Percentiles rank a stretch among this genome's conserved stretches.
Evolutionary conservation across 2,113 vertebrate species (phyloP).

Genomic region (Eira barbara): DNA sequence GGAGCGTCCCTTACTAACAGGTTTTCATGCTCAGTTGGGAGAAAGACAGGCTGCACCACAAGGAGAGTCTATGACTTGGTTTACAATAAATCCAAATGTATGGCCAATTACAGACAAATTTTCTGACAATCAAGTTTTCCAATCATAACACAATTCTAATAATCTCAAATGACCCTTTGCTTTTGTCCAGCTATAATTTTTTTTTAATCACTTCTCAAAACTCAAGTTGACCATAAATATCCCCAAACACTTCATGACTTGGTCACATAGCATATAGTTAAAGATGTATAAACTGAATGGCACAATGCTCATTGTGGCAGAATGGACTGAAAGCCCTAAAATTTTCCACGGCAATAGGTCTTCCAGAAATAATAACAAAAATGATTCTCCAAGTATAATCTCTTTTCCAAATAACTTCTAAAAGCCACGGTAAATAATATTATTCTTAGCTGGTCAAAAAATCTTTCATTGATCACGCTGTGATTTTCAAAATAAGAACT

Average conservation of each 20-base stretch:
- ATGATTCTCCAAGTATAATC: background rate
- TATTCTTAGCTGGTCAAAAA: constrained; percentile 35
- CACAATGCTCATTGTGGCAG: background rate
- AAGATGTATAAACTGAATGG: background rate
- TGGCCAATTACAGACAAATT: constrained; percentile 1
- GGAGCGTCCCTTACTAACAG: background rate
- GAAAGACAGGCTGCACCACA: background rate
- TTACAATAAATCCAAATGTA: background rate
- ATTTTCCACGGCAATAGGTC: background rate
- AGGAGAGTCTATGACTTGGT: background rate
- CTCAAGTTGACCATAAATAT: background rate
- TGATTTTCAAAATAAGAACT: constrained; percentile 37
- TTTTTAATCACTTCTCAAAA: constrained; percentile 9
- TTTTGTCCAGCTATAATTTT: background rate
- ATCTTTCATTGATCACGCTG: background rate
- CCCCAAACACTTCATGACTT: background rate
- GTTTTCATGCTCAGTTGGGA: background rate
- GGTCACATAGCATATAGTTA: background rate
- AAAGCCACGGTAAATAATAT: background rate
- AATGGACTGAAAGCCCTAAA: background rate
- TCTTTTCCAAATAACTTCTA: constrained; percentile 14
- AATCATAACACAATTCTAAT: background rate
- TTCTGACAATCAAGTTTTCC: background rate
- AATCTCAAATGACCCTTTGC: background rate
- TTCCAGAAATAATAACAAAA: constrained; percentile 39